Percentiles rank a stretch among this genome's conserved stretches.
phyloP scores from a whole-genome alignment of 2,888 invertebrate species.

The Beris morrisii region DNA sequence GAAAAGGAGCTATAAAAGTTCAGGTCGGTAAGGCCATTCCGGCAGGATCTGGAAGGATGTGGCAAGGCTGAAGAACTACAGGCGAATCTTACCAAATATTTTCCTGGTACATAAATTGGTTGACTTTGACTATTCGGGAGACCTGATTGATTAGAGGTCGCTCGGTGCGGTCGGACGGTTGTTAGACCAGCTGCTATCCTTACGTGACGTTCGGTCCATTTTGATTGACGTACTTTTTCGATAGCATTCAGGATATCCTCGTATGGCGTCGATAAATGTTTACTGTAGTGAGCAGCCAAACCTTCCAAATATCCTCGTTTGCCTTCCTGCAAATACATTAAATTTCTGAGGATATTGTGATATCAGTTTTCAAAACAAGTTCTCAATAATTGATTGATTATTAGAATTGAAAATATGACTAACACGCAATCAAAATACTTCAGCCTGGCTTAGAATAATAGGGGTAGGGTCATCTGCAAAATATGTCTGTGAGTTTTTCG shows the following conservation, averaged over 20 bases:
- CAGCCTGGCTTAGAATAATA: too few relatives aligned
- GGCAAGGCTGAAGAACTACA: too few relatives aligned
- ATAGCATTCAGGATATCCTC: slow-evolving; percentile 84
- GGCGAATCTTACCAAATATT: slow-evolving; percentile 76
- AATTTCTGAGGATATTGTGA: too few relatives aligned
- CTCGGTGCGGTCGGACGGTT: slow-evolving; percentile 49
- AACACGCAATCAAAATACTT: too few relatives aligned
- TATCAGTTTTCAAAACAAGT: not conserved
- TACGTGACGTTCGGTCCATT: slow-evolving; percentile 57
- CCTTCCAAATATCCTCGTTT: slow-evolving; percentile 86
- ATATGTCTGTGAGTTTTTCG: too few relatives aligned
- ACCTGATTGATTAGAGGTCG: slow-evolving; percentile 58
- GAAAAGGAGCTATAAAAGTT: too few relatives aligned
- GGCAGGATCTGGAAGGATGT: too few relatives aligned
- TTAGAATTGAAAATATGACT: too few relatives aligned
- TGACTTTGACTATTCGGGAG: slow-evolving; percentile 80
- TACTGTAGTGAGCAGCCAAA: slow-evolving; percentile 82
- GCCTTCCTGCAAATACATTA: slow-evolving; percentile 65
- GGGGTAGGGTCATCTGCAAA: too few relatives aligned
- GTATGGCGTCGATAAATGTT: slow-evolving; percentile 84
- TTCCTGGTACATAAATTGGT: slow-evolving; percentile 87
- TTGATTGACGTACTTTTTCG: slow-evolving; percentile 74
- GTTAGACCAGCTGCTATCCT: slow-evolving; percentile 54
- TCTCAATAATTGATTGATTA: too few relatives aligned
- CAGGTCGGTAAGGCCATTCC: too few relatives aligned